Percentiles rank a stretch among this genome's conserved stretches.
Conservation (phyloP, 2,113 vertebrate genomes). For the Orycteropus afer region DNA sequence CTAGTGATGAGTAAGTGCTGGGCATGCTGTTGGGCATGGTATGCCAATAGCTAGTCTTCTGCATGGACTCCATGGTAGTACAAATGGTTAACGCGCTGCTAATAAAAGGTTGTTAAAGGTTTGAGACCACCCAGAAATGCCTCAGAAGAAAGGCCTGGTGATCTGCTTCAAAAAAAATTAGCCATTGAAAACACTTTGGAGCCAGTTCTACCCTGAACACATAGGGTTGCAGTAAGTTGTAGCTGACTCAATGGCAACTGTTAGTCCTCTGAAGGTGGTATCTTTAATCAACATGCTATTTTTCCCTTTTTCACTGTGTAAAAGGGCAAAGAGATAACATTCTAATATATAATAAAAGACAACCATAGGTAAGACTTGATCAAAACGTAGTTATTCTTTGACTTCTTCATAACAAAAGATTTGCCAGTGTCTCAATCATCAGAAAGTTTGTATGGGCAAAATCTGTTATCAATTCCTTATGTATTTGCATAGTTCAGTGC, state of each 20-base stretch:
- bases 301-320: background rate
- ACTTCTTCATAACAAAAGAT: background rate
- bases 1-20: background rate
- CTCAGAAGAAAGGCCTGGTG: too few species aligned
- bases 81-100: too few species aligned
- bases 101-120: too few species aligned
- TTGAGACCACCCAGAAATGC: too few species aligned
- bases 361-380: background rate
- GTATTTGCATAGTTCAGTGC: background rate
- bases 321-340: background rate
- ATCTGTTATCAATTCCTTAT: background rate
- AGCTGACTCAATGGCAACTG: too few species aligned
- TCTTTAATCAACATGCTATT: background rate
- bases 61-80: background rate
- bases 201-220: too few species aligned
- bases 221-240: too few species aligned
- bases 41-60: background rate
- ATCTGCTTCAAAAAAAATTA: too few species aligned
- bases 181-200: too few species aligned
- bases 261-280: background rate
- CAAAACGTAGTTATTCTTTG: background rate
- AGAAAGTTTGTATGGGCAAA: background rate
- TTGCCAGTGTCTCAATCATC: background rate
- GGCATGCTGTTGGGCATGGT: background rate
- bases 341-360: background rate